phyloP scores from a whole-genome alignment of 92 coral and sea anemone genomes.

The Paramuricea clavata region DNA sequence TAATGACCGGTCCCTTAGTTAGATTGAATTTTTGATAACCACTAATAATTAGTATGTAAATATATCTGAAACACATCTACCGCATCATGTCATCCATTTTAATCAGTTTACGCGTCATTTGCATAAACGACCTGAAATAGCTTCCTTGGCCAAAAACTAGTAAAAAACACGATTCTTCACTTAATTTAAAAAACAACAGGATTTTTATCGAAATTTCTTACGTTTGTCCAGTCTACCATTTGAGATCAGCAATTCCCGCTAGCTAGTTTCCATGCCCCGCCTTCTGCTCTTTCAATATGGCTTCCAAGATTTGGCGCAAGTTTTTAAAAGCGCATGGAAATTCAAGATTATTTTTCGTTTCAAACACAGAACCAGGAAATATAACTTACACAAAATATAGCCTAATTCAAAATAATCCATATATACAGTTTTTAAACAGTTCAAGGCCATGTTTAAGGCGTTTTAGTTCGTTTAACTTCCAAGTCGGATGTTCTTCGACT shows the following conservation, averaged over 20 bases:
- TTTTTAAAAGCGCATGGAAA: neutral
- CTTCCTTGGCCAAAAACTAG: too few relatives aligned
- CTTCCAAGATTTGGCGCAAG: slow-evolving; percentile 3
- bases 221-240: neutral
- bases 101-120: too few relatives aligned
- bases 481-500: neutral
- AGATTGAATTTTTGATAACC: too few relatives aligned
- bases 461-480: slow-evolving; percentile 3
- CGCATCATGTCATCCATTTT: too few relatives aligned
- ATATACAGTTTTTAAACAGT: neutral
- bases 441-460: neutral
- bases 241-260: neutral
- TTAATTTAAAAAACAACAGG: too few relatives aligned
- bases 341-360: neutral
- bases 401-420: neutral
- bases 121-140: too few relatives aligned
- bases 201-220: too few relatives aligned
- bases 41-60: too few relatives aligned
- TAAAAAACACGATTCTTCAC: too few relatives aligned
- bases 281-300: neutral
- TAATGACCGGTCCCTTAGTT: too few relatives aligned
- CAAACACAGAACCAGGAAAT: neutral
- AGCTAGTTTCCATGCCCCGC: neutral
- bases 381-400: neutral
- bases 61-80: too few relatives aligned